A percentile compares a stretch with the other conserved stretches of the same genome.
Evolutionary conservation across 2,888 invertebrate genomes (phyloP).

Genomic region (Lacanobia wlatinum): DNA sequence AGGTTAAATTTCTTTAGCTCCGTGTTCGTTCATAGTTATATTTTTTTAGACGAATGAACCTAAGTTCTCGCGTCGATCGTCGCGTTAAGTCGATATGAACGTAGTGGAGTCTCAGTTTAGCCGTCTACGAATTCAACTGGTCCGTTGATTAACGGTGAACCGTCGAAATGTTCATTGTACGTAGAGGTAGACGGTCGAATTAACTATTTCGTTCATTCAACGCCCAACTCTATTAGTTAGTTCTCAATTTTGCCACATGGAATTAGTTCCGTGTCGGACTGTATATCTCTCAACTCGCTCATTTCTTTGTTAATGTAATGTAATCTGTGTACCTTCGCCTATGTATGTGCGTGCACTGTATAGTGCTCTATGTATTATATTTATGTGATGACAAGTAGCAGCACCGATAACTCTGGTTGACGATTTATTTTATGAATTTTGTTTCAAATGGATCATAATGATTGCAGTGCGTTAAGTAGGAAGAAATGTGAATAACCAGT

Average conservation of each 20-base stretch:
- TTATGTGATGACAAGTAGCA: slow-evolving; percentile 57
- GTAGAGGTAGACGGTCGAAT: too few species aligned
- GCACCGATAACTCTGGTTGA: slow-evolving; percentile 54
- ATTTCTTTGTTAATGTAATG: background rate
- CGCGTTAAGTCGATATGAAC: too few species aligned
- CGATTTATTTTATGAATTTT: slow-evolving; percentile 42
- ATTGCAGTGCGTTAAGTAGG: slow-evolving; percentile 29
- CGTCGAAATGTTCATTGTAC: too few species aligned
- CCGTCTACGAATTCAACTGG: too few species aligned
- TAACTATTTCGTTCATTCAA: too few species aligned
- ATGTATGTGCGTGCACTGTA: background rate
- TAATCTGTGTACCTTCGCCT: slow-evolving; percentile 30
- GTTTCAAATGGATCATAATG: slow-evolving; percentile 31
- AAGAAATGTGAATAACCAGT: slow-evolving; percentile 42
- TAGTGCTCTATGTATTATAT: slow-evolving; percentile 10
- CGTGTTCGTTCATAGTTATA: too few species aligned
- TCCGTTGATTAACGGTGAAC: too few species aligned
- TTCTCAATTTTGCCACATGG: background rate
- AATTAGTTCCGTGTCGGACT: slow-evolving; percentile 10
- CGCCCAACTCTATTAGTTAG: too few species aligned
- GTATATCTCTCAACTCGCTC: background rate
- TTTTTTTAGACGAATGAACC: too few species aligned
- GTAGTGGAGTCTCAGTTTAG: too few species aligned
- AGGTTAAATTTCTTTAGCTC: too few species aligned
- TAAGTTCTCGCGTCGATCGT: too few species aligned